These are phyloP conservation scores for Hirundichthys speculiger DNA, from an alignment of 2,113 vertebrate genomes.

Conservation along the genomic window DNA sequence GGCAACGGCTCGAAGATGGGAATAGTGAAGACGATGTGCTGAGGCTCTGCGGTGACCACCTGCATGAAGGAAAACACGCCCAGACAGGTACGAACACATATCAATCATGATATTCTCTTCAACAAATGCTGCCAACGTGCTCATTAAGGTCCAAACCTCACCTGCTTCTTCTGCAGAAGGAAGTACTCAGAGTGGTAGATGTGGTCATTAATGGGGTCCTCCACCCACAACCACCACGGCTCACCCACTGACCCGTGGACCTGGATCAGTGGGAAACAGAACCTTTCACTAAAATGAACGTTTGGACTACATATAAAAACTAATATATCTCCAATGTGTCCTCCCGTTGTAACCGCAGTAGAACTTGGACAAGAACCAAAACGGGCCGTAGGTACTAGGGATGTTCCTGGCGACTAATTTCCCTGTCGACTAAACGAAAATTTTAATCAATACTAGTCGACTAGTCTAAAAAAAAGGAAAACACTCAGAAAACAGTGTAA, in stretches of 20 bases:
- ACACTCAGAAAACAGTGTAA: too few relatives aligned
- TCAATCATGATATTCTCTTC: too few relatives aligned
- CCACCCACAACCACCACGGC: slow-evolving; percentile 99
- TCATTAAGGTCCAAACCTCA: slow-evolving; percentile 30
- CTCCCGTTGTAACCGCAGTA: background rate
- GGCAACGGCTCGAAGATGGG: slow-evolving; percentile 98
- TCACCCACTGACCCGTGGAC: slow-evolving; percentile 95
- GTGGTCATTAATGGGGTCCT: slow-evolving; percentile 96
- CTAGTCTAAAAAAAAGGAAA: too few relatives aligned
- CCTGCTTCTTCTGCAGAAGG: slow-evolving; percentile 98
- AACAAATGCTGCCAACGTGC: background rate
- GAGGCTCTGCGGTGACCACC: slow-evolving; percentile 90
- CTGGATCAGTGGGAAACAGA: slow-evolving; percentile 69
- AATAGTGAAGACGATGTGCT: slow-evolving; percentile 94
- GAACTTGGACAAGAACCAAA: too few relatives aligned
- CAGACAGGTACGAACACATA: background rate
- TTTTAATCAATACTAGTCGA: too few relatives aligned
- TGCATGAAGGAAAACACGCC: slow-evolving; percentile 44
- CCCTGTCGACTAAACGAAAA: too few relatives aligned
- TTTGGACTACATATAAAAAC: background rate
- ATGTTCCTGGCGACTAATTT: too few relatives aligned
- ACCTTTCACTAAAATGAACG: background rate
- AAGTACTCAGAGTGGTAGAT: slow-evolving; percentile 99
- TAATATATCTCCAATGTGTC: background rate
- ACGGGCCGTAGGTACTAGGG: too few relatives aligned